Base-by-base conservation (phyloP, 2,888 invertebrate species). In the Melitaea athalia region DNA sequence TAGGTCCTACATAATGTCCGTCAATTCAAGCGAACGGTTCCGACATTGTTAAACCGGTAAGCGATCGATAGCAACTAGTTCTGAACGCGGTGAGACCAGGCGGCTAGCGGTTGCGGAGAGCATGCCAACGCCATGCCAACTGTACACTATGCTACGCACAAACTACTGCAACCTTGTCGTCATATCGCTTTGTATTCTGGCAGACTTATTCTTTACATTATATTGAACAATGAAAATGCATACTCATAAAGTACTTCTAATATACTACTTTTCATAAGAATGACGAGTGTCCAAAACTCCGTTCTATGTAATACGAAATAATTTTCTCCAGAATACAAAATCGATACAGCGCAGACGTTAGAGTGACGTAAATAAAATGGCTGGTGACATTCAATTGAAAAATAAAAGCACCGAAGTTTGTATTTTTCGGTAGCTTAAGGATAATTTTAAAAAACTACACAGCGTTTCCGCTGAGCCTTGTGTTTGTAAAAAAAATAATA, bases 41-140 rank as follows among this genome's bases (percentile, higher is more conserved):
- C 73, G 67, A 75, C 74, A 74, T 74, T 71, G 74, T 73, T 74
- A 72, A 74, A 73, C 77, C 74, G 63, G 66, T 64, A 72, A 71
- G 72, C 71, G 57, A 43, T 47, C 59, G 50, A 59, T 59, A 64
- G 65, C 61, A 57, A 61, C 73, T 68, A 72, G 84, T 85, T 87
- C 87, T 87, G 89, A 88, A 84, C 83, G 82, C 76, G 78, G 76
- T 77, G 80, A 81, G 79, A 82, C 83, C 81, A 77, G 84, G 84
- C 87, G 82, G 81, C 82, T 84, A 81, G 81, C 85, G 80, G 81
- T 81, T 86, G 88, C 88, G 84, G 90, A 86, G 75, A 84, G 83
- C 92, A 91, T 92, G 92, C 92, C 81, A 88, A 77, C 89, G 90
- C 91, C 91, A 91, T 90, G 88, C 91, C 88, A 85, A 82, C 84